Conservation (phyloP, 2,797 vertebrate genomes). For the Lophotriccus pileatus region DNA sequence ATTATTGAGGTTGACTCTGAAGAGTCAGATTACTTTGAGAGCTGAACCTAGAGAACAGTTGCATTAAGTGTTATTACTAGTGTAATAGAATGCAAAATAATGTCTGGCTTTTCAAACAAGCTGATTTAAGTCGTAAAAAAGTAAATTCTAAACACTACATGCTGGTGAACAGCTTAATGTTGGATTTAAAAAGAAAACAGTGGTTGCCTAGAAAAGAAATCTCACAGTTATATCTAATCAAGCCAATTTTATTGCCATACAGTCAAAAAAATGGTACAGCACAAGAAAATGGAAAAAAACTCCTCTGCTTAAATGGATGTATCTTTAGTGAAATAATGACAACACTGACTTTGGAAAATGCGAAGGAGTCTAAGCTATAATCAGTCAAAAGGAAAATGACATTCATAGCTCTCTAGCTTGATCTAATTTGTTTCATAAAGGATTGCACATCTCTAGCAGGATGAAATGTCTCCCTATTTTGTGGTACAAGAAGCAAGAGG, state of each 20-base stretch:
- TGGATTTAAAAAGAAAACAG: not conserved
- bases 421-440: not conserved
- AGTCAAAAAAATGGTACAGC: not conserved
- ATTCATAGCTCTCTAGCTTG: not conserved
- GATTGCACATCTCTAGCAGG: not conserved
- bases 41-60: not conserved
- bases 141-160: not conserved
- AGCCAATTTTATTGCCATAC: not conserved
- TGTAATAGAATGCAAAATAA: not conserved
- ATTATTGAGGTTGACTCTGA: not conserved
- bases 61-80: not conserved
- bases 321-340: not conserved
- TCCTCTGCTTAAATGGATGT: not conserved
- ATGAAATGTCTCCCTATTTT: not conserved
- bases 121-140: not conserved
- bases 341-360: not conserved
- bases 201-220: not conserved
- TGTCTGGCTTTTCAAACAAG: slow-evolving; percentile 9
- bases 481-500: not conserved
- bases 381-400: not conserved
- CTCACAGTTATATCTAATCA: not conserved
- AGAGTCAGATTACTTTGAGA: not conserved
- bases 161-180: not conserved
- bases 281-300: not conserved
- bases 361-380: not conserved